These are phyloP conservation scores for Neotoxoptera formosana DNA, from an alignment of 1,140 invertebrate species.

Conservation along the genomic window DNA sequence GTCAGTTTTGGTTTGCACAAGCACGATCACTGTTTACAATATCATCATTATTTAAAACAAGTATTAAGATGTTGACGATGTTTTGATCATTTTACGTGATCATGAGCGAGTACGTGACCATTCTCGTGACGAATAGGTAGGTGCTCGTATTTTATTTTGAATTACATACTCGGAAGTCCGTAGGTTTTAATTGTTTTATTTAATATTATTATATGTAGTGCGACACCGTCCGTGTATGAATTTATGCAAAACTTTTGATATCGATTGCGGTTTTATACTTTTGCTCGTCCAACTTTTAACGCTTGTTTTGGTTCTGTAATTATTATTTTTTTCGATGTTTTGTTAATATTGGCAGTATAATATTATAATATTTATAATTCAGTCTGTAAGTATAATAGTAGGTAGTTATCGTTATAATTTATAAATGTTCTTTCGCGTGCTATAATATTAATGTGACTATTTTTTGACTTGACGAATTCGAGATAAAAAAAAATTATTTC, in stretches of 20 bases:
- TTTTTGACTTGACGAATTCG: too few relatives aligned
- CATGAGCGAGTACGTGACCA: not conserved
- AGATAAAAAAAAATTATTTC: not conserved
- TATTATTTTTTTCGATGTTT: not conserved
- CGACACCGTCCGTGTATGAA: not conserved
- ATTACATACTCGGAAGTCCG: not conserved
- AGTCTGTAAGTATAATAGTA: too few relatives aligned
- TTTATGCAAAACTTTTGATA: not conserved
- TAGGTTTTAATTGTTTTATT: not conserved
- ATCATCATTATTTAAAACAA: not conserved
- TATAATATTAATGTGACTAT: too few relatives aligned
- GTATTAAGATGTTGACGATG: not conserved
- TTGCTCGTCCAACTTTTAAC: not conserved
- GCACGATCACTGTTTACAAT: not conserved
- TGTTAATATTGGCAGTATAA: not conserved
- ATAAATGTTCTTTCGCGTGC: not conserved
- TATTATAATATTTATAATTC: too few relatives aligned
- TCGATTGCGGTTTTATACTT: not conserved
- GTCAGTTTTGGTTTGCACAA: not conserved
- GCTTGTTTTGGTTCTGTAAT: not conserved
- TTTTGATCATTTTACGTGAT: not conserved
- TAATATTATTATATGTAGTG: too few relatives aligned
- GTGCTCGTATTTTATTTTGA: not conserved
- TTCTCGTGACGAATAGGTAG: constrained; percentile 9
- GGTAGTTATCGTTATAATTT: not conserved